Conservation (phyloP, 2,888 invertebrate genomes). For the Philopedon plagiatum region DNA sequence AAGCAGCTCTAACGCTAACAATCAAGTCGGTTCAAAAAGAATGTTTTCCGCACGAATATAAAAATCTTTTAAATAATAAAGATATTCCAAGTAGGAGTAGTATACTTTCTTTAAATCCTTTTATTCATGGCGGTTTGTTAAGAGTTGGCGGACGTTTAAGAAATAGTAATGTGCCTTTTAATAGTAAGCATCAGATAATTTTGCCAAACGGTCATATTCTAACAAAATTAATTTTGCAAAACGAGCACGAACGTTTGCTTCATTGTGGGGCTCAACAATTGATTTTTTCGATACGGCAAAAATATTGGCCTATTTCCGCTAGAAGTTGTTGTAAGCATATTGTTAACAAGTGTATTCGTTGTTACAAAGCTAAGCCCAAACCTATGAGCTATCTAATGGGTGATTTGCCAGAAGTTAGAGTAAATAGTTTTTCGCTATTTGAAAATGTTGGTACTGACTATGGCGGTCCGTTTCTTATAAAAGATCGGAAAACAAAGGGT, state of each 20-base stretch:
- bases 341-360: constrained; percentile 21
- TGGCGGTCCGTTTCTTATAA: no score
- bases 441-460: background rate
- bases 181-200: constrained; percentile 32
- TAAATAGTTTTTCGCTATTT: background rate
- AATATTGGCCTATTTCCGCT: constrained; percentile 39
- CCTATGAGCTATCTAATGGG: constrained; percentile 25
- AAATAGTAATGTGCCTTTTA: constrained; percentile 9
- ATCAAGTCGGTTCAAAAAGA: background rate
- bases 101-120: no score
- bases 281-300: constrained; percentile 33
- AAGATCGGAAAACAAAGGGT: no score
- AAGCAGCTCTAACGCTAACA: background rate
- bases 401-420: background rate
- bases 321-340: constrained; percentile 11
- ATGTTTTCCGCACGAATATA: background rate
- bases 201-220: no score
- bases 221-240: no score
- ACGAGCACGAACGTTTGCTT: constrained; percentile 20
- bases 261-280: constrained; percentile 26
- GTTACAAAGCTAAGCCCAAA: constrained; percentile 18
- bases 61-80: background rate
- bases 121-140: background rate
- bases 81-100: background rate
- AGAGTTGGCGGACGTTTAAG: background rate